phyloP scores from a whole-genome alignment of 2,797 vertebrate genomes.

The Euphonia xanthogaster region DNA sequence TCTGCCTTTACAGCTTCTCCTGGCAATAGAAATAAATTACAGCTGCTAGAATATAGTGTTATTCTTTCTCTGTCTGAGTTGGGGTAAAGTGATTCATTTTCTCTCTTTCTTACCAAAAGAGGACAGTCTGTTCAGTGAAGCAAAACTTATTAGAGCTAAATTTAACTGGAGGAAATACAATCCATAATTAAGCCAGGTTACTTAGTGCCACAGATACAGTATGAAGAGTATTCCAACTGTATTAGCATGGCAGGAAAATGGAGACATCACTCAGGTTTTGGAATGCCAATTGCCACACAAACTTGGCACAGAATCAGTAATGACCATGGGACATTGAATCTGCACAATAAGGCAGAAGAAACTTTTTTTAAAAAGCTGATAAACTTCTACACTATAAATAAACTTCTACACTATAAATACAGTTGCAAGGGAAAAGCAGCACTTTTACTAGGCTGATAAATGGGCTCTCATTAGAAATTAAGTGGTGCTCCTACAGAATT shows the following conservation, averaged over 20 bases:
- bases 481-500: neutral
- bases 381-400: neutral
- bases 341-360: neutral
- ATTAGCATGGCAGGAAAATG: neutral
- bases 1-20: neutral
- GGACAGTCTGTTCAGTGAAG: neutral
- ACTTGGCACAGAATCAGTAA: neutral
- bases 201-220: neutral
- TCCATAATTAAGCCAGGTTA: slow-evolving; percentile 6
- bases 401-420: neutral
- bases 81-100: neutral
- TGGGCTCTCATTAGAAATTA: neutral
- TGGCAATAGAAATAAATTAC: neutral
- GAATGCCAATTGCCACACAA: neutral
- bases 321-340: neutral
- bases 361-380: neutral
- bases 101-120: neutral
- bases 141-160: neutral
- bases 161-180: slow-evolving; percentile 5
- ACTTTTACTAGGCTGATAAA: neutral
- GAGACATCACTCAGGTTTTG: neutral
- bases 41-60: neutral
- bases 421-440: neutral
- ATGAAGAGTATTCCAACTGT: neutral
- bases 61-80: neutral